Percentiles rank a stretch among this genome's conserved stretches.
Conservation (phyloP, 53 echinoderm and acorn worm genomes). For the Antedon mediterranea region DNA sequence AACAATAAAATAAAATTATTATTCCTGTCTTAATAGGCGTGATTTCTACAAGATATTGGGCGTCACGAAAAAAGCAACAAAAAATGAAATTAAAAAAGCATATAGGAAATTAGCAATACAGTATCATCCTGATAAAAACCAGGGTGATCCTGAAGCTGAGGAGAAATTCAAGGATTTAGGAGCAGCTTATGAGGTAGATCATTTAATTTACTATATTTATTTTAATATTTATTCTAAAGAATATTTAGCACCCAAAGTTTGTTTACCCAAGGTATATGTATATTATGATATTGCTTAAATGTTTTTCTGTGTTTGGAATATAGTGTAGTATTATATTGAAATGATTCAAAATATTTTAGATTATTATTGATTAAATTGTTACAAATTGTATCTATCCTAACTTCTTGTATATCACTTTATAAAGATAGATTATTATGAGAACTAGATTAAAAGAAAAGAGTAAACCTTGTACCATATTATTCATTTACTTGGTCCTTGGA, state of each 20-base stretch:
- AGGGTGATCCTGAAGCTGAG: conserved; percentile 50
- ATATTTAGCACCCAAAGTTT: background rate
- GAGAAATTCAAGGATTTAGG: conserved; percentile 93
- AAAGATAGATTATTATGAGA: no score
- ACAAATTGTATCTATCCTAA: no score
- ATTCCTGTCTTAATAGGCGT: conserved; percentile 63
- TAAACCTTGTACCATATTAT: no score
- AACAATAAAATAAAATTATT: no score
- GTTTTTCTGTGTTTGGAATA: background rate
- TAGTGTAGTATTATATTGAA: no score
- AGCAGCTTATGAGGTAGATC: conserved; percentile 85
- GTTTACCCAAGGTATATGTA: background rate
- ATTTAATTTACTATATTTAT: background rate
- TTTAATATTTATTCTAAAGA: background rate
- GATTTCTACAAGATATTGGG: conserved; percentile 98
- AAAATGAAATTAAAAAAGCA: conserved; percentile 88
- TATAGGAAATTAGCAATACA: conserved; percentile 91
- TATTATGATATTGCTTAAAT: background rate
- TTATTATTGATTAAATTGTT: no score
- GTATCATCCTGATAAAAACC: conserved; percentile 91
- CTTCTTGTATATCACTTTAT: no score
- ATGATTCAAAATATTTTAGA: no score
- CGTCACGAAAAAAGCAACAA: conserved; percentile 56
- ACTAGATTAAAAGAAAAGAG: no score
- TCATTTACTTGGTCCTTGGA: no score